Conservation (phyloP, 1,140 invertebrate genomes). For the Drosophila repletoides region DNA sequence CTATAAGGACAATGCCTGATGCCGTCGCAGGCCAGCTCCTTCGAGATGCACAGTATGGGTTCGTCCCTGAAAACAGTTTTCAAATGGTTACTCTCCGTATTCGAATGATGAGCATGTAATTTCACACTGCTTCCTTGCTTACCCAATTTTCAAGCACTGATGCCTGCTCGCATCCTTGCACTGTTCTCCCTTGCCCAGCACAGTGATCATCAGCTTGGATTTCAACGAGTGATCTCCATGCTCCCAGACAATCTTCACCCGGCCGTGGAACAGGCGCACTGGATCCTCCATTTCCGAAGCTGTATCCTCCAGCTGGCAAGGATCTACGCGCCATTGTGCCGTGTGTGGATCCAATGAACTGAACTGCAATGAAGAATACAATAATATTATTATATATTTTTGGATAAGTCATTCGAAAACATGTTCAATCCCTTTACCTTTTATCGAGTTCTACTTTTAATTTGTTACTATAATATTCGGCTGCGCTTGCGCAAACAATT, state of each 20-base stretch:
- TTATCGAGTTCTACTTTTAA: too few species aligned
- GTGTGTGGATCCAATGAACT: slow-evolving; percentile 77
- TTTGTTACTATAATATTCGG: slow-evolving; percentile 20
- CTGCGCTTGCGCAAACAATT: slow-evolving; percentile 51
- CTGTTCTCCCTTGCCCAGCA: slow-evolving; percentile 75
- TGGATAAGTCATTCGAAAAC: too few species aligned
- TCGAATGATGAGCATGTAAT: too few species aligned
- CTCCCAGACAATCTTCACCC: slow-evolving; percentile 75
- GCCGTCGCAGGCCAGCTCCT: slow-evolving; percentile 85
- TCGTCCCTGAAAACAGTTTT: slow-evolving; percentile 76
- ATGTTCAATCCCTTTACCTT: too few species aligned
- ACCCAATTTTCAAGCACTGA: slow-evolving; percentile 81
- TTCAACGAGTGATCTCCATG: slow-evolving; percentile 59
- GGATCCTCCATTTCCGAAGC: slow-evolving; percentile 77
- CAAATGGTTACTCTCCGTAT: too few species aligned
- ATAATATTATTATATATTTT: slow-evolving; percentile 16
- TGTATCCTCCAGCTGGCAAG: slow-evolving; percentile 75
- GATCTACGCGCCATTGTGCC: slow-evolving; percentile 78
- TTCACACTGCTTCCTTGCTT: too few species aligned
- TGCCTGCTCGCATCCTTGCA: slow-evolving; percentile 68
- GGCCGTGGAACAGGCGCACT: slow-evolving; percentile 74
- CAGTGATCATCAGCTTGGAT: slow-evolving; percentile 81
- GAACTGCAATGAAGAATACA: slow-evolving; percentile 56
- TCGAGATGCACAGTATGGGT: slow-evolving; percentile 84
- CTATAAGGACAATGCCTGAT: slow-evolving; percentile 85